These are phyloP conservation scores for Ips nitidus DNA, from an alignment of 1,140 invertebrate genomes.

Conservation along the genomic window DNA sequence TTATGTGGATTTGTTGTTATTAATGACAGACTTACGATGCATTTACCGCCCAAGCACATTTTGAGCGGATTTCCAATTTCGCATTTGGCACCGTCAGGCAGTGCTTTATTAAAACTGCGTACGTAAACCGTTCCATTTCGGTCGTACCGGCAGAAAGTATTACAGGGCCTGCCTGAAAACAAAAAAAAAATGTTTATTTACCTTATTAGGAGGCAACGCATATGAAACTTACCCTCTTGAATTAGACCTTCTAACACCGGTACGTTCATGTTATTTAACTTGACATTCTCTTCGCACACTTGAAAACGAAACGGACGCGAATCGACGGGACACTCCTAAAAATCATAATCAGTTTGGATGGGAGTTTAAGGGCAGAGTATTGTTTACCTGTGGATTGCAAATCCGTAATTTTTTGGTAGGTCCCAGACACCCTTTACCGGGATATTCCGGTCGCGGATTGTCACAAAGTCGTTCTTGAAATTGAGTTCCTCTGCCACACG, in stretches of 20 bases:
- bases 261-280: not conserved
- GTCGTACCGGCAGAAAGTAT: too few species aligned
- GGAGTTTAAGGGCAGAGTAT: too few species aligned
- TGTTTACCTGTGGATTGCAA: conserved; percentile 61
- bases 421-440: conserved; percentile 64
- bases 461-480: conserved; percentile 55
- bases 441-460: conserved; percentile 60
- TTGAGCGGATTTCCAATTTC: conserved; percentile 12
- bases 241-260: not conserved
- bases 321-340: not conserved
- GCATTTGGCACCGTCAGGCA: conserved; percentile 15
- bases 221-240: not conserved
- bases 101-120: not conserved
- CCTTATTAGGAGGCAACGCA: too few species aligned
- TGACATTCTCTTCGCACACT: not conserved
- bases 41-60: not conserved
- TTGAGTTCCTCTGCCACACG: conserved; percentile 65
- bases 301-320: not conserved
- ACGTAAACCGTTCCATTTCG: too few species aligned
- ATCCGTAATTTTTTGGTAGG: conserved; percentile 52
- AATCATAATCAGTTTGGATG: not conserved
- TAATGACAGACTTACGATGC: conserved; percentile 2
- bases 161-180: not conserved
- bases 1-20: not conserved
- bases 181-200: too few species aligned